A percentile compares a stretch with the other conserved stretches of the same genome.
Conservation (phyloP, 2,797 vertebrate species). For the Chrysocyon brachyurus region DNA sequence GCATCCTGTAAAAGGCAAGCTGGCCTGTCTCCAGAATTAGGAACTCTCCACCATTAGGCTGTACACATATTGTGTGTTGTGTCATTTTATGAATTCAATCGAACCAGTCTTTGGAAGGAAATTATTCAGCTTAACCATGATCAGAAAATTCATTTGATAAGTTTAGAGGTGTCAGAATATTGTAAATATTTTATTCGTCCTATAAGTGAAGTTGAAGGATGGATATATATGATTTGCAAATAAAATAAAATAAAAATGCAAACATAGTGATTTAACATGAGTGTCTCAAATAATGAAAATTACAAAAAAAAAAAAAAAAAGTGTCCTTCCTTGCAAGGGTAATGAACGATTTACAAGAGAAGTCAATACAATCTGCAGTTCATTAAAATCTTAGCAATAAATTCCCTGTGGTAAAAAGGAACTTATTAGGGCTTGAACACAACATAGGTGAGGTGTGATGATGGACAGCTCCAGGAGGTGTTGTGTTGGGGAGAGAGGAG, state of each 20-base stretch:
- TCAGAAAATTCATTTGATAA: neutral
- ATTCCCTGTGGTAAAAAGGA: neutral
- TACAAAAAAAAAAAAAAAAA: neutral
- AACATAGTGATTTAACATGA: neutral
- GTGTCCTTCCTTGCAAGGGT: neutral
- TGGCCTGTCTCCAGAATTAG: neutral
- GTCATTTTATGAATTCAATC: neutral
- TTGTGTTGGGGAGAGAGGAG: neutral
- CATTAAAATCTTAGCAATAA: slow-evolving; percentile 25
- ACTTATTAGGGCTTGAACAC: neutral
- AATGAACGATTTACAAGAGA: slow-evolving; percentile 38
- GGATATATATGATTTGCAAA: slow-evolving; percentile 4
- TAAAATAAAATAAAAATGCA: slow-evolving; percentile 5
- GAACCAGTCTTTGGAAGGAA: neutral
- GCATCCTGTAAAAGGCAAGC: neutral
- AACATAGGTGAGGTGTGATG: neutral
- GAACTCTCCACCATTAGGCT: neutral
- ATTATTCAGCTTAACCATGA: neutral
- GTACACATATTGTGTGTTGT: rapidly evolving
- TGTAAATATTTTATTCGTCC: neutral
- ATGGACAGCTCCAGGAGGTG: neutral
- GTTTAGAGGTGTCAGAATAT: neutral
- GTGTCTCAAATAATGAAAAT: slow-evolving; percentile 18
- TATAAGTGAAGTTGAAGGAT: neutral
- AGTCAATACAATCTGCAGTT: neutral